These are phyloP conservation scores for Physocephala rufipes DNA, from an alignment of 2,888 invertebrate genomes.

Conservation along the genomic window DNA sequence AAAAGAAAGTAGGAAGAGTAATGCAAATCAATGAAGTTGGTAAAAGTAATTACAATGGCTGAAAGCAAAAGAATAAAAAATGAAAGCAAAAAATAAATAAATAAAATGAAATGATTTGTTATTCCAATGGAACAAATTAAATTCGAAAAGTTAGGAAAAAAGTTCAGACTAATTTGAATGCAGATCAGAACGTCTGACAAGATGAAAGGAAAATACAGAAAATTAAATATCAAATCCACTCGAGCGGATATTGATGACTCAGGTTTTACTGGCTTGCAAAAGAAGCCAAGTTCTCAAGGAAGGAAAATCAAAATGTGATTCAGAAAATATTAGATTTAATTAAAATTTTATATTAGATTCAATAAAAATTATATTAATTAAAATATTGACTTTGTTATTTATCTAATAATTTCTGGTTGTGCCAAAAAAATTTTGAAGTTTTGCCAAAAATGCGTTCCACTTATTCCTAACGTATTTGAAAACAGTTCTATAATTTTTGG, in stretches of 20 bases:
- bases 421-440: not conserved
- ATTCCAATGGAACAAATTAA: conserved; percentile 19
- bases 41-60: not conserved
- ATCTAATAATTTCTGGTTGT: not conserved
- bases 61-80: not conserved
- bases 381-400: too few species aligned
- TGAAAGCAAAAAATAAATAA: not conserved
- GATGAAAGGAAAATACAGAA: conserved; percentile 43
- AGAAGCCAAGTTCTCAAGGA: too few species aligned
- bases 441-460: not conserved
- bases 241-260: not conserved
- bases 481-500: not conserved
- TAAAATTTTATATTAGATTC: too few species aligned
- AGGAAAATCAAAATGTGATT: too few species aligned
- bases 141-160: conserved; percentile 5
- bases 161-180: conserved; percentile 25
- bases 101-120: not conserved
- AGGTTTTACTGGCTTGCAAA: not conserved
- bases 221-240: conserved; percentile 46
- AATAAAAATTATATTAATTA: too few species aligned
- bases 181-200: conserved; percentile 22
- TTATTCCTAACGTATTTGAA: not conserved
- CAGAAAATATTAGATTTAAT: too few species aligned
- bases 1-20: conserved; percentile 35
- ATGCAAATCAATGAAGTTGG: too few species aligned